Base-by-base conservation (phyloP, 2,113 vertebrate species). In the Neotoma lepida region DNA sequence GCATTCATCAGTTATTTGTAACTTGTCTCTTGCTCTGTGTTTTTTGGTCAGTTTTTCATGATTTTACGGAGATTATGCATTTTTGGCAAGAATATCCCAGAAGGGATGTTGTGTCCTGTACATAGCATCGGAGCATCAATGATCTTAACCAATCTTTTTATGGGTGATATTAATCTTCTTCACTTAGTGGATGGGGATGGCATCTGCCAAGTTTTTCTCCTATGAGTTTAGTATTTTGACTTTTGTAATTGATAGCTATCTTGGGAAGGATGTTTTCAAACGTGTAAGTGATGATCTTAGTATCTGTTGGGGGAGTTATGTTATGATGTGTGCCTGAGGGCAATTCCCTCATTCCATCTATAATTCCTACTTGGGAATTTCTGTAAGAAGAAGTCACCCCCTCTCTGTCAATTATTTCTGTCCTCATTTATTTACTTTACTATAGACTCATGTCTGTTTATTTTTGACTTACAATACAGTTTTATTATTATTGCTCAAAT, bases 21-120 rank as follows among this genome's bases (percentile, higher is more conserved):
- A 44, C n/a, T 93, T 70, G 6, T 93, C 30, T 89, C 54, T 95
- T 44, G 81, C 9, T 89, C 88, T 77, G 33, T 30, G 41, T 68
- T 96, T 92, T 3, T 93, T 30, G 46, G 74, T 51, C 10, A 51
- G 87, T 91, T 91, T 91, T 49, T 82, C 26, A 64, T 94, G 46
- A 85, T 76, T 94, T 93, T 51, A 82, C 15, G 54, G 76, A 88
- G n/a, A 94, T 84, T 56, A 49, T 76, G 14, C 17, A 49, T 94
- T 76, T 96, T 94, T 61, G 51, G 24, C 56, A 87, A 91, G 35
- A 93, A 87, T 86, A 63, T 13, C 20, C 61, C 46, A 64, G 90
- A 91, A 84, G 7, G 28, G 28, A 64, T 86, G 61, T 35, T 46
- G 28, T 20, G 1, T 90, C 2, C n/a, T 92, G 58, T 54, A 39